Evolutionary conservation across 2,888 invertebrate species (phyloP).

Genomic region (Drosophila neonasuta): DNA sequence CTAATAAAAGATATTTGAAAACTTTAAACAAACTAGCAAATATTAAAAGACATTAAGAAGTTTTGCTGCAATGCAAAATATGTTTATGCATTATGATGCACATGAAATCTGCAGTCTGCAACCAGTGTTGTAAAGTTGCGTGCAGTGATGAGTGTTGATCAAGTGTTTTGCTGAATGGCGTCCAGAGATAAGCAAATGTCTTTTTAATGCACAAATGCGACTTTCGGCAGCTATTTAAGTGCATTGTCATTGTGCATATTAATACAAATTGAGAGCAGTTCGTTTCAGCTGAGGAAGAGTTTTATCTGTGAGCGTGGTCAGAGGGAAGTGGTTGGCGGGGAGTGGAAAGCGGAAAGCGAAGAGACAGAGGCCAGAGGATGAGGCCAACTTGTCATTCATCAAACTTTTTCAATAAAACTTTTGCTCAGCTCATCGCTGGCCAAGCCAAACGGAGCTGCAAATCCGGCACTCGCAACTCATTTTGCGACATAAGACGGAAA

Average conservation of each 20-base stretch:
- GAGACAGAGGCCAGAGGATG: background rate
- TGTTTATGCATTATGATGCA: background rate
- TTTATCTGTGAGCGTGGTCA: background rate
- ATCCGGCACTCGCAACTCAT: constrained; percentile 47
- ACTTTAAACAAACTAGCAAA: too few species aligned
- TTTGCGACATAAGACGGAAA: background rate
- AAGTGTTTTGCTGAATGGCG: background rate
- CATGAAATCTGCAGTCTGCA: background rate
- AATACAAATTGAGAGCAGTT: background rate
- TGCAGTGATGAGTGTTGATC: background rate
- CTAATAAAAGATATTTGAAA: too few species aligned
- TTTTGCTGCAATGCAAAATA: background rate
- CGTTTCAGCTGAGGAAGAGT: background rate
- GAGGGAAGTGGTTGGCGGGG: background rate
- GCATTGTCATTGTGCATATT: constrained; percentile 28
- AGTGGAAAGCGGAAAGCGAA: too few species aligned
- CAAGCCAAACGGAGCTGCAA: constrained; percentile 49
- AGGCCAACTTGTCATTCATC: constrained; percentile 68
- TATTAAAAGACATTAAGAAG: too few species aligned
- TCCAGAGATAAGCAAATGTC: background rate
- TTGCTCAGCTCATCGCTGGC: constrained; percentile 46
- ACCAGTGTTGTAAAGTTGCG: background rate
- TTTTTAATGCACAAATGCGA: background rate
- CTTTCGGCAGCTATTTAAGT: constrained; percentile 20
- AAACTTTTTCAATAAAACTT: constrained; percentile 77